Evolutionary conservation across 2,888 invertebrate genomes (phyloP).

Genomic region (Choreutis nemorana): DNA sequence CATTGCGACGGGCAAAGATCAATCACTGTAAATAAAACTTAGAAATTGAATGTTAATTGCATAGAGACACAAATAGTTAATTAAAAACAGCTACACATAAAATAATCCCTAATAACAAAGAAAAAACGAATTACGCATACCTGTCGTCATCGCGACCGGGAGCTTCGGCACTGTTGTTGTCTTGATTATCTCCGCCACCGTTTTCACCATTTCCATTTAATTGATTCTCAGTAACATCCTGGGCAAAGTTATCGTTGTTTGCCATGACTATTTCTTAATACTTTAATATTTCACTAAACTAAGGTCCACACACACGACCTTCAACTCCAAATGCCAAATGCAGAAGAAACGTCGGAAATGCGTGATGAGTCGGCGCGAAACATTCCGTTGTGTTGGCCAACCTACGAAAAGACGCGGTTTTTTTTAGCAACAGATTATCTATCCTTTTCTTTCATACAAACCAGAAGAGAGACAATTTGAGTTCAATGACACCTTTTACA

Average conservation of each 20-base stretch:
- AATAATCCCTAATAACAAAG: constrained; percentile 6
- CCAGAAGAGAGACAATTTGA: too few relatives aligned
- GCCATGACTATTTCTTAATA: constrained; percentile 67
- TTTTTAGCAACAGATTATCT: constrained; percentile 23
- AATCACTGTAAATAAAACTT: constrained; percentile 6
- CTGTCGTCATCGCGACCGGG: constrained; percentile 84
- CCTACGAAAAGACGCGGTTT: constrained; percentile 25
- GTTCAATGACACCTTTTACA: too few relatives aligned
- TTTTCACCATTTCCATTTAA: constrained; percentile 69
- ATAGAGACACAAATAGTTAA: constrained; percentile 1
- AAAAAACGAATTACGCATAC: constrained; percentile 45
- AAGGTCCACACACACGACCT: constrained; percentile 59
- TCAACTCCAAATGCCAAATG: constrained; percentile 61
- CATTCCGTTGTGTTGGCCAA: constrained; percentile 30
- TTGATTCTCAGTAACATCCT: constrained; percentile 78
- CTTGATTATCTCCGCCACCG: constrained; percentile 73
- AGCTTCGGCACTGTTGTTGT: constrained; percentile 78
- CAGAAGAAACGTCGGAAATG: constrained; percentile 48
- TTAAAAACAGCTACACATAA: constrained; percentile 4
- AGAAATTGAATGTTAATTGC: constrained; percentile 1
- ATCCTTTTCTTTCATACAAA: too few relatives aligned
- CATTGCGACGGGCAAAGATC: constrained; percentile 39
- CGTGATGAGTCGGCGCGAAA: constrained; percentile 43
- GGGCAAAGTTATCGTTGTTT: constrained; percentile 82
- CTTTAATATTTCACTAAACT: constrained; percentile 64